These are phyloP conservation scores for Enteromius unitaeniatus DNA, from an alignment of 2,797 vertebrate species.

Conservation along the genomic window DNA sequence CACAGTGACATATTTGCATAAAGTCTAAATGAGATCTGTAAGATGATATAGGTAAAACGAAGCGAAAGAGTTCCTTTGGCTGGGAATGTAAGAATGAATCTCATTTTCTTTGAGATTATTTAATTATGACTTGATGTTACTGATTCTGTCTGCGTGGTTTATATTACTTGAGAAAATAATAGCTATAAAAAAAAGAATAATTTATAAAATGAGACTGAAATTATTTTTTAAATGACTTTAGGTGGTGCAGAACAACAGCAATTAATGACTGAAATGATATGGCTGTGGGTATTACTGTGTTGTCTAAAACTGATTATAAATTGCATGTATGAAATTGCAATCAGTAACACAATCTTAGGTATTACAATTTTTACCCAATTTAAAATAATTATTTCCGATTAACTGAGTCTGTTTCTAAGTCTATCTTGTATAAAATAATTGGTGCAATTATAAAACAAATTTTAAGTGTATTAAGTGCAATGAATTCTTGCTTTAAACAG, in stretches of 20 bases:
- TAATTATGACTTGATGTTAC: constrained; percentile 11
- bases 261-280: neutral
- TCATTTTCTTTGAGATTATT: constrained; percentile 29
- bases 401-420: neutral
- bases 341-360: neutral
- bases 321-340: constrained; percentile 18
- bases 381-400: neutral
- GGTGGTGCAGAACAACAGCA: neutral
- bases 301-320: neutral
- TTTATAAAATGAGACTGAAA: neutral
- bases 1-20: constrained; percentile 16
- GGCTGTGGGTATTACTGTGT: neutral
- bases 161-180: neutral
- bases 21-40: neutral
- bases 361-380: neutral
- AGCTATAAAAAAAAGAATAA: neutral
- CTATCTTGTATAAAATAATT: neutral
- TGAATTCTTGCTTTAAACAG: neutral
- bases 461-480: neutral
- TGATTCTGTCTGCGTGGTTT: neutral
- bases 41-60: neutral
- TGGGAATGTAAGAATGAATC: neutral
- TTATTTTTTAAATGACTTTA: neutral
- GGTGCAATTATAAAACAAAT: neutral
- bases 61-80: neutral